Base-by-base conservation (phyloP, 2,113 vertebrate genomes). In the Dicaeum eximium region DNA sequence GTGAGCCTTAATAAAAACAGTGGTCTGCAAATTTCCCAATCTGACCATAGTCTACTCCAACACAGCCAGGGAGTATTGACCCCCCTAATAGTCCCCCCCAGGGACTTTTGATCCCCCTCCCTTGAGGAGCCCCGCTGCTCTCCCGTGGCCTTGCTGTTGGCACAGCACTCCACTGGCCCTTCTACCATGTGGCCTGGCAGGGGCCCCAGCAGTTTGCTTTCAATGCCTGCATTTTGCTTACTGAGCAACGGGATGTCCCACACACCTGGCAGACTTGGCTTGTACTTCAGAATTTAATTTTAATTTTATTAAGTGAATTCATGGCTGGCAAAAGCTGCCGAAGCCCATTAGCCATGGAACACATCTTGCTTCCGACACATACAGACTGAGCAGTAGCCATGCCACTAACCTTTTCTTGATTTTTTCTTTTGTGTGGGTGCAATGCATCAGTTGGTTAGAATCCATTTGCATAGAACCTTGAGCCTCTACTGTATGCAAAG, bases 281-380 rank as follows among this genome's bases (percentile, higher is more conserved):
- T 78, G 71, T 79, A 56, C 53, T 90, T 93, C 23, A 65, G 88
- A 78, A 84, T 93, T 93, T 88, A 78, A 92, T 92, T 97, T 91
- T 95, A 62, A 92, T 92, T 95, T 96, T 94, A 93, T 93, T 94
- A 94, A 96, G 67, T 90, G 93, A 70, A 67, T 90, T 95, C 40
- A 61, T 37, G 44, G 21, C 61, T 93, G 82, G 57, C 69, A 90
- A 74, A 95, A 93, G 65, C 64, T 93, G 72, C 75, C 28, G 40
- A 90, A 88, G 60, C 40, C 47, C 72, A 69, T 94, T 94, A 90
- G 53, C 65, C 51, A 18, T 44, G 31, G 80, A 90, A 33, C 23
- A 67, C 0, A 0, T 84, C 80, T 92, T 75, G n/a, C 72, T 94
- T 90, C 72, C 53, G 80, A 77, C 2, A 9, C 47, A 17, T 38